Conservation (phyloP, 2,113 vertebrate genomes). For the Chionis minor region DNA sequence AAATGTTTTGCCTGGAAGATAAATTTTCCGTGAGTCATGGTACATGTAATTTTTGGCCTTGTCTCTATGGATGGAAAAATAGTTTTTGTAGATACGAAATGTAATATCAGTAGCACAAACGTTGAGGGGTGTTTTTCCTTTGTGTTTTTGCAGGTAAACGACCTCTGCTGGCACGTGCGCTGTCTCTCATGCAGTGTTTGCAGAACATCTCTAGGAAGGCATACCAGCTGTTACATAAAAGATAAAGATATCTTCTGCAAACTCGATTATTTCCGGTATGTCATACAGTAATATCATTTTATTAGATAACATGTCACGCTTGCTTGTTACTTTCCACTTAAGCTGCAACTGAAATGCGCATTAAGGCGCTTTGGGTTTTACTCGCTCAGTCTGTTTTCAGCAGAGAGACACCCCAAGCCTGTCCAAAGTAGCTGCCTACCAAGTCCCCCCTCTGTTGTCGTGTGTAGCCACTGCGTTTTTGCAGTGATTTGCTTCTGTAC, state of each 20-base stretch:
- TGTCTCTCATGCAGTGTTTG: constrained; percentile 98
- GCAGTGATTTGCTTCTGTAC: not conserved
- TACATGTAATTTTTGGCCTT: not conserved
- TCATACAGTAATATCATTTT: not conserved
- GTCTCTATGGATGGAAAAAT: not conserved
- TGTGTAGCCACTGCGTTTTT: not conserved
- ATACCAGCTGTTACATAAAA: constrained; percentile 97
- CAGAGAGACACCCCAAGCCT: not conserved
- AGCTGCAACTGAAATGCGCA: accelerated
- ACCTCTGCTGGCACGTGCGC: constrained; percentile 97
- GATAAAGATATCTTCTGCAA: constrained; percentile 99
- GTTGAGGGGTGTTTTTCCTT: not conserved
- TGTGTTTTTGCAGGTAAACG: constrained; percentile 84
- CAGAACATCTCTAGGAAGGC: constrained; percentile 90
- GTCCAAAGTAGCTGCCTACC: not conserved
- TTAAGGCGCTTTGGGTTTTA: not conserved
- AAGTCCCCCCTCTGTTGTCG: too few relatives aligned
- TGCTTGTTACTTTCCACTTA: not conserved
- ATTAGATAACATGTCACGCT: not conserved
- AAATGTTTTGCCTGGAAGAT: not conserved
- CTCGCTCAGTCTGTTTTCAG: not conserved
- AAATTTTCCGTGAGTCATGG: not conserved
- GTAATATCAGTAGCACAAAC: not conserved
- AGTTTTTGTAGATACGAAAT: not conserved
- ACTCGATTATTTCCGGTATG: constrained; percentile 97